Evolutionary conservation across 37 sponge, comb jelly and placozoan genomes (phyloP).

Genomic region (Lycopodina hypogea): DNA sequence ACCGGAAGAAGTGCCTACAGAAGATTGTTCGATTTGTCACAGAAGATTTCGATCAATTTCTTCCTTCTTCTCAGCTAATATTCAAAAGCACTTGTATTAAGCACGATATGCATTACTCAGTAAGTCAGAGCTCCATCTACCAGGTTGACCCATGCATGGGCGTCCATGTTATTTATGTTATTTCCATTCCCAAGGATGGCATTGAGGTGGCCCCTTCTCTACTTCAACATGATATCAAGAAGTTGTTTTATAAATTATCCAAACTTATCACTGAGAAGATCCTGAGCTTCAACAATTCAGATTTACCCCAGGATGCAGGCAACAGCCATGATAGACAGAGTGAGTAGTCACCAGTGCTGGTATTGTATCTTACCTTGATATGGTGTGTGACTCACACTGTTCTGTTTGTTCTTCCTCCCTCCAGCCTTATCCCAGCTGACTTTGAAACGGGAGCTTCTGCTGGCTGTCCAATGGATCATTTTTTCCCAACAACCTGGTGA

Average conservation of each 20-base stretch:
- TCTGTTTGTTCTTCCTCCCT: background rate
- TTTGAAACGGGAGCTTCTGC: constrained; percentile 24
- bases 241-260: constrained; percentile 22
- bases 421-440: background rate
- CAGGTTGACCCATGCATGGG: background rate
- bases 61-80: constrained; percentile 32
- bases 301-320: background rate
- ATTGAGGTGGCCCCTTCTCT: constrained; percentile 40
- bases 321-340: background rate
- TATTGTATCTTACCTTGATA: background rate
- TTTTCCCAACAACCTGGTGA: constrained; percentile 43
- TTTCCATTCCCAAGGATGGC: constrained; percentile 10
- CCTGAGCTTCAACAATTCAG: background rate
- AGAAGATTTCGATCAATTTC: background rate
- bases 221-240: constrained; percentile 55
- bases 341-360: background rate
- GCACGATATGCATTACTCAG: constrained; percentile 54
- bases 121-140: constrained; percentile 27
- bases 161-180: constrained; percentile 7
- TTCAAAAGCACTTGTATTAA: constrained; percentile 30
- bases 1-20: constrained; percentile 21
- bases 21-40: constrained; percentile 10
- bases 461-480: constrained; percentile 48
- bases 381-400: background rate
- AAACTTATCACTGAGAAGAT: constrained; percentile 21